Evolutionary conservation across 2,888 invertebrate genomes (phyloP).

Genomic region (Ligdia adustata): DNA sequence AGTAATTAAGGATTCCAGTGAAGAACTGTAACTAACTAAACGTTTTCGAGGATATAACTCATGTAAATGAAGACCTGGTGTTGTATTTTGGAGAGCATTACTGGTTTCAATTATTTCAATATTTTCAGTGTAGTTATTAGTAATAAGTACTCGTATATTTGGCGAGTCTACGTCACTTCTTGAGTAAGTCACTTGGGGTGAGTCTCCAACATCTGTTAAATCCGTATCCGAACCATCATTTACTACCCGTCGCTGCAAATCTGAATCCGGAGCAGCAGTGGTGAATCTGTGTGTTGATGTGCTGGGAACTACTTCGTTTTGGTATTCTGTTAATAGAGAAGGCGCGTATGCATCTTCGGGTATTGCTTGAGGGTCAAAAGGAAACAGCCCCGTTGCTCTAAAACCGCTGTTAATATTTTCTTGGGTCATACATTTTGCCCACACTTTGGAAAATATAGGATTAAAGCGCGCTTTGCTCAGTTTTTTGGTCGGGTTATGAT

Average conservation of each 20-base stretch:
- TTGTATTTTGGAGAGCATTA: not conserved
- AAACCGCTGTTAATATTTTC: constrained; percentile 8
- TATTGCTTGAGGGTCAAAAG: constrained; percentile 6
- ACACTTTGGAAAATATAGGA: constrained; percentile 10
- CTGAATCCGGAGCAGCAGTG: not conserved
- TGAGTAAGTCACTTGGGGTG: not conserved
- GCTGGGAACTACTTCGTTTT: not conserved
- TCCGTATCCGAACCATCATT: not conserved
- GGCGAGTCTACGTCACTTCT: not conserved
- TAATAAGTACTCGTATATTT: too few relatives aligned
- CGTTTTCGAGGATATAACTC: not conserved
- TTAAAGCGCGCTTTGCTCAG: constrained; percentile 4
- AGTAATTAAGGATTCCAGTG: not conserved
- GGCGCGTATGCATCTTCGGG: constrained; percentile 9
- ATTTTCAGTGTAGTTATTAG: not conserved
- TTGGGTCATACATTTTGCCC: constrained; percentile 12
- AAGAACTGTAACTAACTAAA: not conserved
- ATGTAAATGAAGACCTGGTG: not conserved
- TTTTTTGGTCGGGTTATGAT: constrained; percentile 10
- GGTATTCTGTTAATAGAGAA: constrained; percentile 1
- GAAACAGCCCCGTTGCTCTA: constrained; percentile 8
- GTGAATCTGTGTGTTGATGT: not conserved
- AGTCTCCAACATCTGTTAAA: not conserved
- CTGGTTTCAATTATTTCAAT: not conserved
- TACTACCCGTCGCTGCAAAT: not conserved